Evolutionary conservation across 35 echinoderm and acorn worm species (phyloP).

Genomic region (Heliocidaris erythrogramma): DNA sequence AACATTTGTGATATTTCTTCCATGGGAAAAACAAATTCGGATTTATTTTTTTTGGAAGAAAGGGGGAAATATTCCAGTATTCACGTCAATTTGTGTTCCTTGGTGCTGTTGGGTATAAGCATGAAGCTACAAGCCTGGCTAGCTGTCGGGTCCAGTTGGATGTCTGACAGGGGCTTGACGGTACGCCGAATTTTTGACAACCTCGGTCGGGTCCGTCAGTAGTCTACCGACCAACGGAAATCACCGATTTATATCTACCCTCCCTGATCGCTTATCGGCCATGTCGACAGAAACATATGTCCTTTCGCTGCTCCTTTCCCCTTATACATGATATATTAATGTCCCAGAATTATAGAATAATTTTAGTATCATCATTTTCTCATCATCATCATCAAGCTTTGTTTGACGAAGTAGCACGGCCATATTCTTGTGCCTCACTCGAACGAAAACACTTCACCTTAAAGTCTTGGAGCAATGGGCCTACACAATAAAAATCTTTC

Average conservation of each 20-base stretch:
- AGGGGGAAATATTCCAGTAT: not conserved
- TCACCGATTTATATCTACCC: constrained; percentile 24
- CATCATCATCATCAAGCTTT: constrained; percentile 8
- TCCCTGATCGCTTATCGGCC: not conserved
- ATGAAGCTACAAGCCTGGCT: too few species aligned
- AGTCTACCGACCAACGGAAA: constrained; percentile 35
- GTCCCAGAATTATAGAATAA: not conserved
- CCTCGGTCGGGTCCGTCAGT: not conserved
- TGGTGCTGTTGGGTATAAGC: not conserved
- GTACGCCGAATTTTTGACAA: not conserved
- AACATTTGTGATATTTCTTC: too few species aligned
- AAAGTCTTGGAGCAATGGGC: too few species aligned
- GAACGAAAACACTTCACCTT: too few species aligned
- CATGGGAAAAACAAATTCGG: not conserved
- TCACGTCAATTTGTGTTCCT: not conserved
- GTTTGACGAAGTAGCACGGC: too few species aligned
- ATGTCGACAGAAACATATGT: constrained; percentile 30
- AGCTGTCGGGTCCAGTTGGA: constrained; percentile 19
- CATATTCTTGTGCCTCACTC: too few species aligned
- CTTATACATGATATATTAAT: not conserved
- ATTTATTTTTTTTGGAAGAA: not conserved
- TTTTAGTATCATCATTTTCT: not conserved
- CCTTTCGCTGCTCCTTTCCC: constrained; percentile 16
- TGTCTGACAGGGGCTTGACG: constrained; percentile 21
- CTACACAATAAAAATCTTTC: too few species aligned